Percentiles rank a stretch among this genome's conserved stretches.
Conservation (phyloP, 1,140 invertebrate genomes). For the Ceratitis capitata region DNA sequence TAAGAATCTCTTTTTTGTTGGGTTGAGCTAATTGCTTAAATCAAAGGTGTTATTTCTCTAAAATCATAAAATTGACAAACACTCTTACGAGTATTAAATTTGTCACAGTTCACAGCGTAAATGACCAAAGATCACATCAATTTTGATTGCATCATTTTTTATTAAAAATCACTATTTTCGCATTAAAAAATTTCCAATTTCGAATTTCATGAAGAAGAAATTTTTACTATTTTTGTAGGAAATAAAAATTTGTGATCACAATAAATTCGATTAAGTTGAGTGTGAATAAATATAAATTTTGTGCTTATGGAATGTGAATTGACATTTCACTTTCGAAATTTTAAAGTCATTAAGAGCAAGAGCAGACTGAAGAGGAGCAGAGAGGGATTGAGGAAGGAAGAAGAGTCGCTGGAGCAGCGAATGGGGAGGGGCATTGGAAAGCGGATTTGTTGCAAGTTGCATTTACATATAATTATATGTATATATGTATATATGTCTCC, state of each 20-base stretch:
- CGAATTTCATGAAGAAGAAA: background rate
- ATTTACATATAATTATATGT: background rate
- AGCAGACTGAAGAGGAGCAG: background rate
- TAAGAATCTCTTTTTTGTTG: too few relatives aligned
- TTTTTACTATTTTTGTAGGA: background rate
- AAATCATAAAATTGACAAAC: background rate
- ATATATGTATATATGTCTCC: background rate
- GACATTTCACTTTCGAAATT: background rate
- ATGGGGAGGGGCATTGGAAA: background rate
- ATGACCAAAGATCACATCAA: background rate
- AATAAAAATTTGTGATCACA: conserved; percentile 24
- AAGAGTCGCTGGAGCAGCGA: background rate
- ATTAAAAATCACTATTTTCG: background rate
- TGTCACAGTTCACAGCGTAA: background rate
- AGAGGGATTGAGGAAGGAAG: background rate
- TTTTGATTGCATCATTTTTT: background rate
- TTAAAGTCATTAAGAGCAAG: background rate
- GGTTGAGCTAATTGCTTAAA: too few relatives aligned
- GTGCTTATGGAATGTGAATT: conserved; percentile 25
- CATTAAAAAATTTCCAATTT: background rate
- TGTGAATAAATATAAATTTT: conserved; percentile 31
- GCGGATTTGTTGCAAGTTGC: background rate
- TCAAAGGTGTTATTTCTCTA: too few relatives aligned
- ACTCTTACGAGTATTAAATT: background rate
- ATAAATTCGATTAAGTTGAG: conserved; percentile 19